Base-by-base conservation (phyloP, 2,113 vertebrate genomes). In the Anguilla rostrata region DNA sequence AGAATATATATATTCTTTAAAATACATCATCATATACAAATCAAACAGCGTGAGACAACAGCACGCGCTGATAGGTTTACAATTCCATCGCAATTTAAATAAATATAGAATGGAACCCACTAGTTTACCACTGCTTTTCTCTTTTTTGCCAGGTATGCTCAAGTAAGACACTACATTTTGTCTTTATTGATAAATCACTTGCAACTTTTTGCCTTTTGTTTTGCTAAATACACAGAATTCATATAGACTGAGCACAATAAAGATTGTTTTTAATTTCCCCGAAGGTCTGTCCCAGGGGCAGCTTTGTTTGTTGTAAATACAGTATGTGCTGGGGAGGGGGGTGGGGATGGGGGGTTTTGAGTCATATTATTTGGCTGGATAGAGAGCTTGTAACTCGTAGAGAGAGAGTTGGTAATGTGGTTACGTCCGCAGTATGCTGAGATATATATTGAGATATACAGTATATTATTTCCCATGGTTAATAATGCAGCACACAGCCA, bases 1-100 rank as follows among this genome's bases (percentile, higher is more conserved):
- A 34, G 34, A 34, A 34, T 34, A 34, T 34, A 95, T 94, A 95
- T 95, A 92, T 93, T 95, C 94, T 97, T 97, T 97, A 98, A 97
- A 98, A 98, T 98, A 98, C 97, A 98, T 97, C 95, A 95, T 97
- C 96, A 96, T 98, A 95, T 98, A 98, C 97, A 98, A 97, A 97
- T 96, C 94, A 93, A 96, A 97, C 93, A 95, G 96, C 95, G 96
- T 96, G 96, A 96, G 94, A 95, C 95, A 94, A 95, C 92, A 90
- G 93, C 95, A 96, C 96, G 95, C 95, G 91, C 95, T 93, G 91
- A 95, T 88, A 90, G 94, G 92, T 90, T 89, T 91, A 93, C 93
- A 90, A 91, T 93, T 94, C 89, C 91, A 93, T 94, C 90, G 93
- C 93, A 92, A 78, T 87, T 83, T 79, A 88, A 88, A 94, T 94